phyloP scores from a whole-genome alignment of 64 coral and sea anemone species.

The Pocillopora verrucosa region DNA sequence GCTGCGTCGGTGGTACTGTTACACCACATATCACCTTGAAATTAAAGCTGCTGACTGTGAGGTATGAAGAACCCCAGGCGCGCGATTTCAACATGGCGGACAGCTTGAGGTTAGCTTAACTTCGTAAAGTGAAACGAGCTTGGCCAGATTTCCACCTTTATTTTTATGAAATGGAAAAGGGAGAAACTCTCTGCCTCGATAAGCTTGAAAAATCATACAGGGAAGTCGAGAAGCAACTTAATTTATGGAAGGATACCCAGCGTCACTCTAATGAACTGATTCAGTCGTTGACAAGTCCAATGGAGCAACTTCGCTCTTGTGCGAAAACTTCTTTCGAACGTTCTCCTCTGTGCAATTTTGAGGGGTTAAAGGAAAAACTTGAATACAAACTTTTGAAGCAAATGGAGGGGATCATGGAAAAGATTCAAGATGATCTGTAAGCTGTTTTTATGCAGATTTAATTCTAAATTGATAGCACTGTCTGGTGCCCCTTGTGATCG shows the following conservation, averaged over 20 bases:
- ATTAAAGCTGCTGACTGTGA: not conserved
- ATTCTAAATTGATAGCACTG: too few relatives aligned
- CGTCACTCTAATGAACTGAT: conserved; percentile 13
- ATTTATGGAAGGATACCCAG: conserved; percentile 31
- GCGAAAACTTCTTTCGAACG: not conserved
- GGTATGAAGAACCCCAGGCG: not conserved
- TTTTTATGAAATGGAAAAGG: conserved; percentile 4
- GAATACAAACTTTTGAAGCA: conserved; percentile 15
- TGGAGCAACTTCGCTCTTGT: conserved; percentile 18
- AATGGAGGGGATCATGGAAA: conserved; percentile 12
- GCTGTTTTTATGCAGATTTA: not conserved
- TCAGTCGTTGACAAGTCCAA: conserved; percentile 7
- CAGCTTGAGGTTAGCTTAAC: not conserved
- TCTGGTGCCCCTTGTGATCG: too few relatives aligned
- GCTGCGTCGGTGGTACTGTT: not conserved
- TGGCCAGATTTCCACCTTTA: too few relatives aligned
- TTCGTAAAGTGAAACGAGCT: too few relatives aligned
- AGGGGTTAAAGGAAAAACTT: conserved; percentile 12
- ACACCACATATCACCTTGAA: not conserved
- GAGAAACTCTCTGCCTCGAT: not conserved
- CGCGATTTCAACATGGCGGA: not conserved
- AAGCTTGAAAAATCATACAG: conserved; percentile 12
- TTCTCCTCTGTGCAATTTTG: not conserved
- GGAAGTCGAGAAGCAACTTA: not conserved
- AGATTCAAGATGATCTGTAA: conserved; percentile 1